Evolutionary conservation across 92 coral and sea anemone genomes (phyloP).

Genomic region (Paragorgia papillata): DNA sequence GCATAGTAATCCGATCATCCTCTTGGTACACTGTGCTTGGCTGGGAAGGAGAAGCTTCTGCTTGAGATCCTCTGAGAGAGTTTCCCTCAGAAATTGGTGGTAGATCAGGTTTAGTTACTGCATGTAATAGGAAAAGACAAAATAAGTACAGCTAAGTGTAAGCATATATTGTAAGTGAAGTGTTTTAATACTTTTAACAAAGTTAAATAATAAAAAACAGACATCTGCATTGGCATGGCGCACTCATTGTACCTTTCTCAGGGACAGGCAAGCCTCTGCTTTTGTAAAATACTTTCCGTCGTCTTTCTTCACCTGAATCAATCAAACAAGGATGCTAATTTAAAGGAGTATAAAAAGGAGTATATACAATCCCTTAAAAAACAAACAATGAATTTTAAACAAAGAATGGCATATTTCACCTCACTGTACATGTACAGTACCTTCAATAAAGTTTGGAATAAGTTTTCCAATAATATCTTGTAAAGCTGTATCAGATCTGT

Average conservation of each 20-base stretch:
- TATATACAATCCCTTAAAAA: not conserved
- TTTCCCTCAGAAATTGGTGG: not conserved
- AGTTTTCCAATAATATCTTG: slow-evolving; percentile 88
- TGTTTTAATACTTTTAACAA: too few species aligned
- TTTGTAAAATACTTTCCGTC: slow-evolving; percentile 76
- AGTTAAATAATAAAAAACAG: too few species aligned
- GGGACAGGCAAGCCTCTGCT: slow-evolving; percentile 77
- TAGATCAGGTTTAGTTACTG: slow-evolving; percentile 23
- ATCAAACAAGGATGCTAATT: too few species aligned
- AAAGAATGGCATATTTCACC: too few species aligned
- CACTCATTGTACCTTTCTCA: slow-evolving; percentile 44
- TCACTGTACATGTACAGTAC: too few species aligned
- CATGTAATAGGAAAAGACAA: not conserved
- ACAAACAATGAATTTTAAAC: not conserved
- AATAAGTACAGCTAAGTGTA: not conserved
- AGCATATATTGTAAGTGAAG: too few species aligned
- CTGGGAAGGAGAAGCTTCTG: slow-evolving; percentile 26
- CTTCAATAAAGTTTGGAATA: slow-evolving; percentile 80
- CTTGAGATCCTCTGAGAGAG: not conserved
- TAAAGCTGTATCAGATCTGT: slow-evolving; percentile 83
- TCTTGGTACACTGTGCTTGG: slow-evolving; percentile 55
- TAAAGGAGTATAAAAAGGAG: too few species aligned
- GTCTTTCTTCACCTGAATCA: slow-evolving; percentile 73
- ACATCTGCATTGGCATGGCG: too few species aligned
- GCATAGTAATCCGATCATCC: slow-evolving; percentile 81